Conservation (phyloP, 2,888 invertebrate species). For the Heterodera filipjevi region DNA sequence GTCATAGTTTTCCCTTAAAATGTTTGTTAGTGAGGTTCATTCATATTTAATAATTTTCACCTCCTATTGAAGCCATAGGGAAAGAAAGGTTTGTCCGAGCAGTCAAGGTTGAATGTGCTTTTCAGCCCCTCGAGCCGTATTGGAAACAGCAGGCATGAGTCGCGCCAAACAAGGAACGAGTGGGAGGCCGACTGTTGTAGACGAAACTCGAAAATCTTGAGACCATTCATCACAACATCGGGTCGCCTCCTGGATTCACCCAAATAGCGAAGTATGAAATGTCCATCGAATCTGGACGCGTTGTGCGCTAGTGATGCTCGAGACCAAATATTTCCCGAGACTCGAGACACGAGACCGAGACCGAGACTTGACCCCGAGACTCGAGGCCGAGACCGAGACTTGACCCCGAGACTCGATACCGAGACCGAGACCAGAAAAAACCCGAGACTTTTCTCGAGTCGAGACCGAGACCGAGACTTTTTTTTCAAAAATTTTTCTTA, state of each 20-base stretch:
- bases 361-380: no score
- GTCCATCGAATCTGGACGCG: background rate
- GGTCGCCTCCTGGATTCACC: background rate
- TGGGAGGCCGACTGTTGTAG: background rate
- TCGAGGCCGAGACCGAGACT: no score
- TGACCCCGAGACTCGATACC: no score
- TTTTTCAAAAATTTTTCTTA: no score
- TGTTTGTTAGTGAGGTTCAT: no score
- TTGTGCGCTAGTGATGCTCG: no score
- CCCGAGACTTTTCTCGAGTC: no score
- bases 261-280: background rate
- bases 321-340: no score
- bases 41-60: background rate
- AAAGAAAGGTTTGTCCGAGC: background rate
- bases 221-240: background rate
- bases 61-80: background rate
- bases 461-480: no score
- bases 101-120: background rate
- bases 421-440: no score
- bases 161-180: no score
- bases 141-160: conserved; percentile 1
- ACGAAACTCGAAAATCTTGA: background rate
- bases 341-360: no score
- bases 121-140: background rate
- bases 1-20: background rate